Evolutionary conservation across 2,888 invertebrate species (phyloP).

Genomic region (Tetanocera ferruginea): DNA sequence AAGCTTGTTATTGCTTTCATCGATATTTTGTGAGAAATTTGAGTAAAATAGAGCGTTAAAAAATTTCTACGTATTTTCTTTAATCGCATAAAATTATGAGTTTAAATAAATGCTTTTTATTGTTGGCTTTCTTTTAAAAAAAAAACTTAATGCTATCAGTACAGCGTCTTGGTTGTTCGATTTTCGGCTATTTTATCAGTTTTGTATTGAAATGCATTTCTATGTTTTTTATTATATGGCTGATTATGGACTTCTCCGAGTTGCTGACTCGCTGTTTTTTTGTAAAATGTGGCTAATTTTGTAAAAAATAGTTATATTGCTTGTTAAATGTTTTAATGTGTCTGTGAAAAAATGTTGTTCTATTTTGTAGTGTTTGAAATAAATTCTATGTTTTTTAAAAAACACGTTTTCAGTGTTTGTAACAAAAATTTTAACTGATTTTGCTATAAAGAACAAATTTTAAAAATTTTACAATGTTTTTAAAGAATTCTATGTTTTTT

Average conservation of each 20-base stretch:
- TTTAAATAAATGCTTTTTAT: too few species aligned
- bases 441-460: too few species aligned
- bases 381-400: conserved; percentile 26
- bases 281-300: too few species aligned
- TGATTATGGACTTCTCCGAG: too few species aligned
- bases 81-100: conserved; percentile 21
- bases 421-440: too few species aligned
- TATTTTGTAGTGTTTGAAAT: neutral
- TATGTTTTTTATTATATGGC: too few species aligned
- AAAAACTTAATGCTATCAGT: conserved; percentile 57
- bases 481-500: neutral
- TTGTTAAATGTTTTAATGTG: too few species aligned
- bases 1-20: conserved; percentile 15
- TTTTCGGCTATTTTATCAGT: neutral
- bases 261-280: too few species aligned
- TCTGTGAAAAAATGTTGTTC: too few species aligned
- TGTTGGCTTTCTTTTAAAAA: conserved; percentile 13
- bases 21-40: neutral
- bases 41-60: neutral
- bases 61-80: neutral
- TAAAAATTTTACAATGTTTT: conserved; percentile 8
- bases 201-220: neutral
- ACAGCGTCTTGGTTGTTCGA: conserved; percentile 52
- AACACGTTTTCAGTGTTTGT: too few species aligned
- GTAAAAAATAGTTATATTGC: too few species aligned